Percentiles rank a stretch among this genome's conserved stretches.
Evolutionary conservation across 2,888 invertebrate genomes (phyloP).

Genomic region (Cenopis cana): DNA sequence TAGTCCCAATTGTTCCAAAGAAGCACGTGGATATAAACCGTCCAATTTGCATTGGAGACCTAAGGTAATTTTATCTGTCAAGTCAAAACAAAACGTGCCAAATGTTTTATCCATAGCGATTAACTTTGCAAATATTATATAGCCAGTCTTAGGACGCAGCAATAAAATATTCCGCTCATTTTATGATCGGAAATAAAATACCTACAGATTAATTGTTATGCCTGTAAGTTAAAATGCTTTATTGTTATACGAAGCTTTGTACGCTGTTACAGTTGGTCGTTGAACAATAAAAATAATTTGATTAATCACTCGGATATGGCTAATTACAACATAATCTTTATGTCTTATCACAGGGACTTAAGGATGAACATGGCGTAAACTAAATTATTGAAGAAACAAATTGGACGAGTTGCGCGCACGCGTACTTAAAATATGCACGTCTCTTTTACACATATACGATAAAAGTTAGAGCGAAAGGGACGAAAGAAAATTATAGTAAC

Average conservation of each 20-base stretch:
- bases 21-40: not conserved
- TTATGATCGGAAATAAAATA: slow-evolving; percentile 33
- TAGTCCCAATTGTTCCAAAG: no score
- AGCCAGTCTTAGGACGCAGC: not conserved
- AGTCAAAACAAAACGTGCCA: slow-evolving; percentile 8
- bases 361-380: slow-evolving; percentile 48
- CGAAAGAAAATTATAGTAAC: slow-evolving; percentile 28
- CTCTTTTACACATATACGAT: slow-evolving; percentile 55
- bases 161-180: slow-evolving; percentile 16
- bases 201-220: slow-evolving; percentile 30
- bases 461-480: slow-evolving; percentile 2
- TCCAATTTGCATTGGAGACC: not conserved
- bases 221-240: slow-evolving; percentile 25
- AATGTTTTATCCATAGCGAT: slow-evolving; percentile 15
- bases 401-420: slow-evolving; percentile 56
- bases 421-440: slow-evolving; percentile 55
- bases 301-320: slow-evolving; percentile 36
- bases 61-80: slow-evolving; percentile 1
- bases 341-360: slow-evolving; percentile 43
- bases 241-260: slow-evolving; percentile 15
- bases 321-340: slow-evolving; percentile 35
- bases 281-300: slow-evolving; percentile 46
- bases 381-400: slow-evolving; percentile 48
- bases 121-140: slow-evolving; percentile 1
- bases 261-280: slow-evolving; percentile 40